phyloP scores from a whole-genome alignment of 2,797 vertebrate species.

The Arctocebus calabarensis region DNA sequence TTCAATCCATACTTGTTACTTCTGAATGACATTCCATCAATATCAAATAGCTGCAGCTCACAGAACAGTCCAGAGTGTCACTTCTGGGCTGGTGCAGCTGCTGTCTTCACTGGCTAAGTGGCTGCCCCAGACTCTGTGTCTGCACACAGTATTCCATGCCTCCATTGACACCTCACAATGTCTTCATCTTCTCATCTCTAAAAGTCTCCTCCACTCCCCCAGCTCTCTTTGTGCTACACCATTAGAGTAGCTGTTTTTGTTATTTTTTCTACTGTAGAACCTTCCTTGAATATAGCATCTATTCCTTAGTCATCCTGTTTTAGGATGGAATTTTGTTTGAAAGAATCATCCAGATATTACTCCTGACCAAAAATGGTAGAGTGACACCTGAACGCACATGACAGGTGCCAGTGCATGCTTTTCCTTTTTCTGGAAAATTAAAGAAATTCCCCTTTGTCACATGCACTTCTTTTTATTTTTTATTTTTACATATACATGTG shows the following conservation, averaged over 20 bases:
- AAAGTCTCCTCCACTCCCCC: not conserved
- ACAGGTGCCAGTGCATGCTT: not conserved
- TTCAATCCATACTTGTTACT: not conserved
- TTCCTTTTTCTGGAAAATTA: not conserved
- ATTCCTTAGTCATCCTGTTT: not conserved
- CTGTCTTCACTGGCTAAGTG: not conserved
- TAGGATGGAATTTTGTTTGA: not conserved
- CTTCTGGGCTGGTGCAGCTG: not conserved
- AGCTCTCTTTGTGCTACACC: not conserved
- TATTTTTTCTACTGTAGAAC: not conserved
- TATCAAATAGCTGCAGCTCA: not conserved
- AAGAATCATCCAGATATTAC: not conserved
- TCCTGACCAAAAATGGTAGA: not conserved
- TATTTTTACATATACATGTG: too few relatives aligned
- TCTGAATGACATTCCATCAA: not conserved
- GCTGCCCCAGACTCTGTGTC: not conserved
- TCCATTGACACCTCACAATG: not conserved
- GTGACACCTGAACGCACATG: not conserved
- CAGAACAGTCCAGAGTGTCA: too few relatives aligned
- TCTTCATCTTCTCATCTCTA: not conserved
- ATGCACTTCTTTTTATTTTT: too few relatives aligned
- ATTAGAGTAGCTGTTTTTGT: not conserved
- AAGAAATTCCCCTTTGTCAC: not conserved
- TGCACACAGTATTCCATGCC: not conserved
- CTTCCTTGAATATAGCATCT: not conserved